phyloP scores from a whole-genome alignment of 2,797 vertebrate species.

The Characodon lateralis region DNA sequence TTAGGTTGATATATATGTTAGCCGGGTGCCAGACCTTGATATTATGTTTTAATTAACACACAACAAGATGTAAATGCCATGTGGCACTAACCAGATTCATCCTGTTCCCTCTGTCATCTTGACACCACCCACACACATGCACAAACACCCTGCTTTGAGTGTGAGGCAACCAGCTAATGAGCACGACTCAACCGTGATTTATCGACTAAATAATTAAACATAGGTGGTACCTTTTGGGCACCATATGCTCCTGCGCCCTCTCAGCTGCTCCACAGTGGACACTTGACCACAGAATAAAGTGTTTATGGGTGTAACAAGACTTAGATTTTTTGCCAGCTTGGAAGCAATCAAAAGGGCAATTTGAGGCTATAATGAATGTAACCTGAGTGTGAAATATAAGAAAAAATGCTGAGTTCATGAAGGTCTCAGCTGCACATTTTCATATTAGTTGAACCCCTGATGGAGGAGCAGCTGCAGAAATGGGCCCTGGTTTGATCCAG shows the following conservation, averaged over 20 bases:
- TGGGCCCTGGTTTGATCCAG: slow-evolving; percentile 44
- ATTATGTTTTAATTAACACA: slow-evolving; percentile 60
- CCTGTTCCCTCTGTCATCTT: slow-evolving; percentile 44
- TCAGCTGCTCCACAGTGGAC: slow-evolving; percentile 39
- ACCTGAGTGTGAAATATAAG: slow-evolving; percentile 28
- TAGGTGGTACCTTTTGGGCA: slow-evolving; percentile 69
- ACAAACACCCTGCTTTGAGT: slow-evolving; percentile 37
- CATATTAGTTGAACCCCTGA: slow-evolving; percentile 69
- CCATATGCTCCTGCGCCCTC: slow-evolving; percentile 63
- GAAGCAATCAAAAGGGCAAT: slow-evolving; percentile 12
- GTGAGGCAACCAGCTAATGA: slow-evolving; percentile 64
- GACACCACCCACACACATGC: slow-evolving; percentile 29
- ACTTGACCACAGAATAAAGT: slow-evolving; percentile 9
- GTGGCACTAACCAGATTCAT: slow-evolving; percentile 54
- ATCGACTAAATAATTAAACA: slow-evolving; percentile 81
- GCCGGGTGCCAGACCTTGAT: slow-evolving; percentile 27
- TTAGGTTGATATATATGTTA: too few relatives aligned
- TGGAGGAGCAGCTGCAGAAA: slow-evolving; percentile 79
- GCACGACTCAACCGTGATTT: slow-evolving; percentile 63
- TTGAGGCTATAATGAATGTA: slow-evolving; percentile 26
- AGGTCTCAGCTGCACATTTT: slow-evolving; percentile 76
- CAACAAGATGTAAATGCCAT: slow-evolving; percentile 57
- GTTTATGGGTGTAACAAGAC: slow-evolving; percentile 20
- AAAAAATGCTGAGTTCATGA: slow-evolving; percentile 17
- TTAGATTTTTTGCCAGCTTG: slow-evolving; percentile 16